Conservation (phyloP, 2,113 vertebrate genomes). For the Pungitius pungitius region DNA sequence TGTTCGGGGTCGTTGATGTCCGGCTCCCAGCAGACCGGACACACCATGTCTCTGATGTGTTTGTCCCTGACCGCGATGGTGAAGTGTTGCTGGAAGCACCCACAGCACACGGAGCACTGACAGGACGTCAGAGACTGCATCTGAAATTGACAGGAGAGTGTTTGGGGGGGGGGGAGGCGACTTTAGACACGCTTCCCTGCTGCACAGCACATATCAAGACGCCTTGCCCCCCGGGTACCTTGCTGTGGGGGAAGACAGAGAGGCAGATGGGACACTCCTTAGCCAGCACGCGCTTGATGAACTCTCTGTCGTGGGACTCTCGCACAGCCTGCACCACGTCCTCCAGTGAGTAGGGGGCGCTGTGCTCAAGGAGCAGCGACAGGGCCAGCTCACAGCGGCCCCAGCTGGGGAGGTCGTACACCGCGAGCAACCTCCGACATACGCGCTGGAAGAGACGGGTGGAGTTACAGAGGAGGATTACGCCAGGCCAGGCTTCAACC, state of each 20-base stretch:
- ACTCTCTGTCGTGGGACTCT: slow-evolving; percentile 88
- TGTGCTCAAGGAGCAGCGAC: slow-evolving; percentile 81
- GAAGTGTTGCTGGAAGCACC: slow-evolving; percentile 89
- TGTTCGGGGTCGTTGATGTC: slow-evolving; percentile 89
- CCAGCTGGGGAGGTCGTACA: slow-evolving; percentile 89
- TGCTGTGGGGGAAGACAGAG: slow-evolving; percentile 86
- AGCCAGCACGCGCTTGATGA: slow-evolving; percentile 86
- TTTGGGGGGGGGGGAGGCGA: neutral
- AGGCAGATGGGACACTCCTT: slow-evolving; percentile 90
- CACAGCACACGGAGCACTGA: slow-evolving; percentile 89
- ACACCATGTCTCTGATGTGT: slow-evolving; percentile 91
- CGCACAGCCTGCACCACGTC: slow-evolving; percentile 89
- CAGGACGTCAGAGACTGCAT: slow-evolving; percentile 92
- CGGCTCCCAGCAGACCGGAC: slow-evolving; percentile 87
- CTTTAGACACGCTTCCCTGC: neutral
- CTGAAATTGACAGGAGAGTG: slow-evolving; percentile 61
- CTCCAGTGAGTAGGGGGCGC: slow-evolving; percentile 81
- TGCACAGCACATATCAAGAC: neutral
- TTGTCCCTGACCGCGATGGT: slow-evolving; percentile 90
- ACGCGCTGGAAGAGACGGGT: slow-evolving; percentile 73
- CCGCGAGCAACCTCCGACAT: slow-evolving; percentile 86
- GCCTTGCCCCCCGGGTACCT: slow-evolving; percentile 64
- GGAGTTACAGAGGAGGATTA: neutral
- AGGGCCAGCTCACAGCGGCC: slow-evolving; percentile 88
- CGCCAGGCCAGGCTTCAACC: neutral